Percentiles rank a stretch among this genome's conserved stretches.
Evolutionary conservation across 1,140 invertebrate genomes (phyloP).

Genomic region (Orius insidiosus): DNA sequence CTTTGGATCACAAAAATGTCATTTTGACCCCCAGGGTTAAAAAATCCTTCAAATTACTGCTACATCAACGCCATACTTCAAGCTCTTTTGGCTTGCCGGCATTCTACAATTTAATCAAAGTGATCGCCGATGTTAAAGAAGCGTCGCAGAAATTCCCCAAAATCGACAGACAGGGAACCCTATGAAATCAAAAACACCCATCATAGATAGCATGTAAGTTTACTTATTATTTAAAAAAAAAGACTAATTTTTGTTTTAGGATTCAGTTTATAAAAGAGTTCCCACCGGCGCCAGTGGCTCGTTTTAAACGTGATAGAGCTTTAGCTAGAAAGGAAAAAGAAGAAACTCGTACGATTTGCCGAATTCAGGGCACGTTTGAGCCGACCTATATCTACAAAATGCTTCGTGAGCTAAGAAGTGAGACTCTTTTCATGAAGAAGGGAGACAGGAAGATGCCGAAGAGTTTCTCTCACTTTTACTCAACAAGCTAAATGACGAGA

Average conservation of each 20-base stretch:
- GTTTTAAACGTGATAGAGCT: slow-evolving; percentile 18
- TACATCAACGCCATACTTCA: slow-evolving; percentile 87
- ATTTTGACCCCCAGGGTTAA: slow-evolving; percentile 72
- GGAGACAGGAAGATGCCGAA: slow-evolving; percentile 85
- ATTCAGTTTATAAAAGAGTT: slow-evolving; percentile 32
- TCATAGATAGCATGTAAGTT: slow-evolving; percentile 84
- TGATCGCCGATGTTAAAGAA: slow-evolving; percentile 36
- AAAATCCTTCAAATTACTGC: slow-evolving; percentile 85
- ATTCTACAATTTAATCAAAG: slow-evolving; percentile 76
- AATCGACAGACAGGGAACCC: slow-evolving; percentile 14
- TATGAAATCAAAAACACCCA: slow-evolving; percentile 62
- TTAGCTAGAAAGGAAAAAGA: slow-evolving; percentile 12
- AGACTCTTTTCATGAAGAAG: slow-evolving; percentile 50
- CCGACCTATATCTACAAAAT: slow-evolving; percentile 67
- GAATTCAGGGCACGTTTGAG: slow-evolving; percentile 51
- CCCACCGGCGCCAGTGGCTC: slow-evolving; percentile 17
- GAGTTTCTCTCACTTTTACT: slow-evolving; percentile 83
- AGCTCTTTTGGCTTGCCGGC: slow-evolving; percentile 77
- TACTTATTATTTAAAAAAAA: slow-evolving; percentile 4
- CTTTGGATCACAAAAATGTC: slow-evolving; percentile 51
- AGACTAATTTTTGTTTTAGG: slow-evolving; percentile 28
- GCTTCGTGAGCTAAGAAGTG: slow-evolving; percentile 50
- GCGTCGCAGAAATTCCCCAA: slow-evolving; percentile 17
- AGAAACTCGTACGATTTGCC: slow-evolving; percentile 15
- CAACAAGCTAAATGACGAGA: slow-evolving; percentile 89